Evolutionary conservation across 2,797 vertebrate species (phyloP).

Genomic region (Hipposideros larvatus): DNA sequence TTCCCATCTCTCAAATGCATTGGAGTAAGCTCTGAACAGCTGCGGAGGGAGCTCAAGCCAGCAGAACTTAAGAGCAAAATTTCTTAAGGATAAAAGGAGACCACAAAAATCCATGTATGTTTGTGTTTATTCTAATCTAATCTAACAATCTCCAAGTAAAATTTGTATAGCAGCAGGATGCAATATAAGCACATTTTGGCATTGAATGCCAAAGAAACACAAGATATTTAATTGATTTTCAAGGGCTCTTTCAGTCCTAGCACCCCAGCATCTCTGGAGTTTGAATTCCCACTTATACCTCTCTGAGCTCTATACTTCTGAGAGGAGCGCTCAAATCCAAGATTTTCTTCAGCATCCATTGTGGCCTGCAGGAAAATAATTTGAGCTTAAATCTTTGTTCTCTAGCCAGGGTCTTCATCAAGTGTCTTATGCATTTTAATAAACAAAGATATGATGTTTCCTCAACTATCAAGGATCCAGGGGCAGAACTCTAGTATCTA

Average conservation of each 20-base stretch:
- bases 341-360: background rate
- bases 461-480: background rate
- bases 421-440: background rate
- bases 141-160: conserved; percentile 9
- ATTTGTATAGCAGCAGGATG: background rate
- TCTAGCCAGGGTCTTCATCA: background rate
- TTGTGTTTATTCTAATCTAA: conserved; percentile 45
- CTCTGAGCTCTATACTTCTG: background rate
- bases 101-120: conserved; percentile 2
- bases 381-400: background rate
- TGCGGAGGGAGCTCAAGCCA: background rate
- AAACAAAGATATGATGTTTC: background rate
- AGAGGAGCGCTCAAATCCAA: background rate
- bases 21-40: background rate
- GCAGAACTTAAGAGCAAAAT: background rate
- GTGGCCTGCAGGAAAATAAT: background rate
- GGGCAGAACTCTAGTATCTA: background rate
- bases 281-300: background rate
- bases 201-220: background rate
- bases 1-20: background rate
- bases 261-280: background rate
- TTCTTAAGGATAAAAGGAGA: conserved; percentile 30
- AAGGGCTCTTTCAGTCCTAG: background rate
- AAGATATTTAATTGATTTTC: background rate
- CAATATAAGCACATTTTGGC: background rate